Conservation (phyloP, 1,140 invertebrate genomes). For the Thrips palmi region DNA sequence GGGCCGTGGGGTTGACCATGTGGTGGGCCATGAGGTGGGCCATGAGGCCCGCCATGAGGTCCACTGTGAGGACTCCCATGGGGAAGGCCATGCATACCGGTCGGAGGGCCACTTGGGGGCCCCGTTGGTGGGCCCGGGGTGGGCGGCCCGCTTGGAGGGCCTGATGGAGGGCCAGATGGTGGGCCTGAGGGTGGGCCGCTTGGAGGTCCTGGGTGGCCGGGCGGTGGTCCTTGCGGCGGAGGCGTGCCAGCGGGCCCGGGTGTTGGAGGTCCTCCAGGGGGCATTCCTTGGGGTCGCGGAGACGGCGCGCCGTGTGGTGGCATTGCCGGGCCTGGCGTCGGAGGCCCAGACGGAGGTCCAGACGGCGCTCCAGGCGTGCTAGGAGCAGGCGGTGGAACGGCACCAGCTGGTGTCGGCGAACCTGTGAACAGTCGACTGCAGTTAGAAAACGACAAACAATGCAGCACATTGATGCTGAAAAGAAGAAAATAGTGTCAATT, state of each 20-base stretch:
- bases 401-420: too few relatives aligned
- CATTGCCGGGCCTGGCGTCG: constrained; percentile 5
- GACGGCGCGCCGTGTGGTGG: constrained; percentile 6
- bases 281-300: constrained; percentile 2
- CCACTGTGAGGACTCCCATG: constrained; percentile 19
- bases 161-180: constrained; percentile 16
- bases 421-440: too few relatives aligned
- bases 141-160: constrained; percentile 31
- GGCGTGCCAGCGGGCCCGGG: constrained; percentile 2
- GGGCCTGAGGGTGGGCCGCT: constrained; percentile 17
- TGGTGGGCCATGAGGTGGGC: constrained; percentile 8
- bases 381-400: background rate
- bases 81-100: too few relatives aligned
- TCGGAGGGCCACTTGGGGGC: constrained; percentile 30
- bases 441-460: too few relatives aligned
- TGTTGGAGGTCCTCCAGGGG: constrained; percentile 9
- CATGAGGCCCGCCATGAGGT: constrained; percentile 21
- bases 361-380: constrained; percentile 3
- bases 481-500: too few relatives aligned
- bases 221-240: constrained; percentile 9
- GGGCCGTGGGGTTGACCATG: too few relatives aligned
- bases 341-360: background rate
- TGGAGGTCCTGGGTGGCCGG: constrained; percentile 13
- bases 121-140: constrained; percentile 35
- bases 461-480: too few relatives aligned